Evolutionary conservation across 2,113 vertebrate species (phyloP), one percentile per base, ranked within the genome.

Genomic region (Semicossyphus pulcher): DNA sequence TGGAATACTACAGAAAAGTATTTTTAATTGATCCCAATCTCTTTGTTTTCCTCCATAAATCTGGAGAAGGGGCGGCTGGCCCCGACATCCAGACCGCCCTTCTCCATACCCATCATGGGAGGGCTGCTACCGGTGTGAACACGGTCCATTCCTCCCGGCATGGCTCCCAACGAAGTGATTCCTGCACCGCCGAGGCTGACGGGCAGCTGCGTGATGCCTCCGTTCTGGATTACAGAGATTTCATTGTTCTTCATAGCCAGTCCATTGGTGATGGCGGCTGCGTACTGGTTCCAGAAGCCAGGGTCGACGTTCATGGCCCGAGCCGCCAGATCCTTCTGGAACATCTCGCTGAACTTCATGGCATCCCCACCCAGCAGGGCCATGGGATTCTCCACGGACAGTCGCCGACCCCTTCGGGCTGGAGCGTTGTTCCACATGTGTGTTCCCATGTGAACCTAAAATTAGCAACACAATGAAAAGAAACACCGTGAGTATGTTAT

Each of bases 341-440:
- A 99, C 95, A 99, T 98, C 89, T 99, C 97, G 0, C 97, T 98
- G 92, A 99, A 99, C 91, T 99, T 99, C 83, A 99, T 95, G 9
- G 97, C 96, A 0, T 99, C 97, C 0, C 97, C 96, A 0, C 98
- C 97, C 0, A 99, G 92, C 89, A 99, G 91, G 47, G 98, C 97
- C 97, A 99, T 97, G 65, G 98, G 97, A 86, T 99, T 99, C 88
- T 99, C 98, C 79, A 99, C 97, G 0, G 97, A 99, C 28, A 99
- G 95, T 23, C 98, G 96, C 32, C 97, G 96, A 66, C 98, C 98
- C 0, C 98, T 95, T n/a, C 97, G 93, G 3, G 98, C 97, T 0
- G 98, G 98, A 25, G 98, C 97, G 0, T 99, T 99, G 94, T 99
- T 99, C 98, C 98, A 99, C 98, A 99, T 98, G 90, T 99, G 97